Conservation (phyloP, 2,797 vertebrate species). For the Fundulus diaphanus region DNA sequence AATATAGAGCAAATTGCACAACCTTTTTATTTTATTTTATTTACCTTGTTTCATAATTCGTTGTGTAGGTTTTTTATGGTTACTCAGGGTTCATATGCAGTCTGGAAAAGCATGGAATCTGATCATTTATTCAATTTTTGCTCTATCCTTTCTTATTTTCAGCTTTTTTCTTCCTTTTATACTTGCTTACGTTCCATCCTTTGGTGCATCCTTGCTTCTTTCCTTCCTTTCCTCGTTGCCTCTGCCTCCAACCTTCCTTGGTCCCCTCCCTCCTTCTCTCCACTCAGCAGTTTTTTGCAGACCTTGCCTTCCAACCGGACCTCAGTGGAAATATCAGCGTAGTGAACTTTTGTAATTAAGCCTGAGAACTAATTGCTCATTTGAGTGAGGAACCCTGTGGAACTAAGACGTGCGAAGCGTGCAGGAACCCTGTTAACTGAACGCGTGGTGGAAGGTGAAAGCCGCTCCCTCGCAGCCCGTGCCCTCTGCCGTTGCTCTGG, state of each 20-base stretch:
- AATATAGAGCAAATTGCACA: neutral
- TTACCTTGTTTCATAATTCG: neutral
- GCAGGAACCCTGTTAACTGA: neutral
- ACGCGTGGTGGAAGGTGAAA: neutral
- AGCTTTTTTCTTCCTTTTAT: neutral
- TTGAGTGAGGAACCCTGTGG: neutral
- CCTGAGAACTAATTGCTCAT: neutral
- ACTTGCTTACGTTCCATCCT: neutral
- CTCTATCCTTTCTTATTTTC: neutral
- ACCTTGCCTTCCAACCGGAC: neutral
- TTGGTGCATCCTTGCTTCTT: too few relatives aligned
- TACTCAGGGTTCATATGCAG: neutral
- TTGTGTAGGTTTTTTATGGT: neutral
- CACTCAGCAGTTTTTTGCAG: too few relatives aligned
- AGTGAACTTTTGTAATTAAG: neutral
- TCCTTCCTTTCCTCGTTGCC: too few relatives aligned
- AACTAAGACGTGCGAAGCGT: neutral
- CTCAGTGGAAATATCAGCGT: neutral
- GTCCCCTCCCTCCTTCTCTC: too few relatives aligned
- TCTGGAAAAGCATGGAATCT: neutral
- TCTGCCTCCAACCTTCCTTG: too few relatives aligned
- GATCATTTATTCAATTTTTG: neutral
- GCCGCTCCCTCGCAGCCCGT: neutral
- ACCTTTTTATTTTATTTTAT: too few relatives aligned
- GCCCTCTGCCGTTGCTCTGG: neutral